Evolutionary conservation across 1,140 invertebrate genomes (phyloP), one percentile per base, ranked within the genome.

Genomic region (Teleogryllus occipitalis): DNA sequence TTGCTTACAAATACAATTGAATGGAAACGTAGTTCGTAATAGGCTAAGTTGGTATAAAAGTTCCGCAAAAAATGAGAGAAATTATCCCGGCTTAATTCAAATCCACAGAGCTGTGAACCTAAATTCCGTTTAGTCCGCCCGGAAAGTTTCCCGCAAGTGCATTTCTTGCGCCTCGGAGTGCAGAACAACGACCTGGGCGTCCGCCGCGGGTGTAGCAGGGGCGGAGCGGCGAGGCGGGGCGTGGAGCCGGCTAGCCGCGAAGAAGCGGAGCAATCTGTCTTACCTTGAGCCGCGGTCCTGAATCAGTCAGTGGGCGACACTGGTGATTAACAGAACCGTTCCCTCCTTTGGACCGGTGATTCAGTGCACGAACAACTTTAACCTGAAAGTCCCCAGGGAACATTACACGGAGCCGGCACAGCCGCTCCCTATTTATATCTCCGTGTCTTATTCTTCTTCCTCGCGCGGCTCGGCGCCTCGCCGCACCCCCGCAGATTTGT

Each of bases 301-400:
- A 65, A 65, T 65, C 54, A 65, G 54, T 65, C 54, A 65, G 54
- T 18, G 18, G 54, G 54, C 54, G 54, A 65, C 54, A 65, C 54
- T 65, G 54, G 54, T 65, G 54, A 65, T 65, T 65, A 65, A 65
- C 54, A 65, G 54, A 65, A 65, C 10, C 54, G 54, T 65, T 65
- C 18, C 54, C 54, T 65, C 54, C 54, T 65, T 65, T 14, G 54
- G 54, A 65, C 54, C 54, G 54, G 54, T 65, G 54, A 65, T 65
- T 65, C 54, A 65, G 54, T 65, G 54, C 54, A 18, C 54, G 54
- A 65, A 65, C 54, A 65, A 65, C 54, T 65, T 65, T 65, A 65
- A 65, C 54, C 54, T 65, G 54, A 18, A 65, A 65, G 54, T 65
- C 54, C 54, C 54, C 10, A 7, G 18, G 54, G 54, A 65, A 65